These are phyloP conservation scores for Bombus cullumanus DNA, from an alignment of 1,140 invertebrate species.

Conservation along the genomic window DNA sequence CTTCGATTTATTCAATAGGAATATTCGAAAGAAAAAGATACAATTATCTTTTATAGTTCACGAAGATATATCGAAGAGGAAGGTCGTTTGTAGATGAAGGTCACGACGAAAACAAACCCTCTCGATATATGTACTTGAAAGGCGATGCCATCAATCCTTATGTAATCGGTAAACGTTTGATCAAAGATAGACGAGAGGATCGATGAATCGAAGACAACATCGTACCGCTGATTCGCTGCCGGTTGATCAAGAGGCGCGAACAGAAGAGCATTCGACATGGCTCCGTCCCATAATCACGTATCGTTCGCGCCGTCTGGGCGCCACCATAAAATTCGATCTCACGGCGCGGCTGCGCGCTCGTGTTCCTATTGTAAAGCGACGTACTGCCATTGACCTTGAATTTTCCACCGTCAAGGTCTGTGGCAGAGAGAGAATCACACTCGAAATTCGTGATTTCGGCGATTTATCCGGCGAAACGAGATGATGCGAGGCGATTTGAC, in stretches of 20 bases:
- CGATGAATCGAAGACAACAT: not conserved
- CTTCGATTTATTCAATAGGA: not conserved
- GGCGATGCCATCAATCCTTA: not conserved
- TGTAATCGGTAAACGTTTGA: constrained; percentile 1
- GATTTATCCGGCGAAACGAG: no score
- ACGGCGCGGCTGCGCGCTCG: not conserved
- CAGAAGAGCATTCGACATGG: not conserved
- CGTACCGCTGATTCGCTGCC: no score
- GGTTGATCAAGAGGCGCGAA: not conserved
- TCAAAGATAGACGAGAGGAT: not conserved
- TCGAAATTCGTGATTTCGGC: constrained; percentile 10
- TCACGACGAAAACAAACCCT: not conserved
- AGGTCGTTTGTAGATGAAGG: not conserved
- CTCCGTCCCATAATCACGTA: not conserved
- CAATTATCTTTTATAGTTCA: not conserved
- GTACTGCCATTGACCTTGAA: constrained; percentile 51
- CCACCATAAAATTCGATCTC: constrained; percentile 31
- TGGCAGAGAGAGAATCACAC: not conserved
- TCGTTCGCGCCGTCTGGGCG: not conserved
- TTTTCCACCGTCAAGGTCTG: constrained; percentile 14
- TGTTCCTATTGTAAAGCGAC: not conserved
- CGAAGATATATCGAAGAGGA: no score
- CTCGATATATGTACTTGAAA: not conserved
- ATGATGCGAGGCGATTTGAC: not conserved
- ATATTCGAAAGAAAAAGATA: not conserved